Percentiles rank a stretch among this genome's conserved stretches.
Evolutionary conservation across 2,797 vertebrate species (phyloP).

Genomic region (Dryobates pubescens): DNA sequence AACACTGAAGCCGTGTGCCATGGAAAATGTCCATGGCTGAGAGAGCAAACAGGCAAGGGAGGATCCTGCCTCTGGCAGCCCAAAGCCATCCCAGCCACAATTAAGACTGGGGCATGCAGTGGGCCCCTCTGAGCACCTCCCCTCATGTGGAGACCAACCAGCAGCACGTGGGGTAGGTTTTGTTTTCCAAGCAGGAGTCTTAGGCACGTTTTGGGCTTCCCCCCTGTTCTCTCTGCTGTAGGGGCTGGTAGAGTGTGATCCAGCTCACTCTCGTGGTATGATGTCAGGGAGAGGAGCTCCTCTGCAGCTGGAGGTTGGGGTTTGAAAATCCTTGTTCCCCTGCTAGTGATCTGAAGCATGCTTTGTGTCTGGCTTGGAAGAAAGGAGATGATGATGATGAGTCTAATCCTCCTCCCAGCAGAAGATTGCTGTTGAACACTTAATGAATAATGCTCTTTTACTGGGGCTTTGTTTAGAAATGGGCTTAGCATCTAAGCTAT

Average conservation of each 20-base stretch:
- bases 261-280: accelerated
- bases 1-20: accelerated
- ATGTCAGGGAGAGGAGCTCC: background rate
- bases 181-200: background rate
- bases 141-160: too few relatives aligned
- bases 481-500: background rate
- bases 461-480: slow-evolving; percentile 26
- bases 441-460: slow-evolving; percentile 21
- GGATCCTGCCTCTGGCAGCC: background rate
- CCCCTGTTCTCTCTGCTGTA: background rate
- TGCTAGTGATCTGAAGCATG: accelerated
- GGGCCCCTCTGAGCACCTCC: background rate
- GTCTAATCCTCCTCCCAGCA: background rate
- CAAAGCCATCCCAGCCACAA: background rate
- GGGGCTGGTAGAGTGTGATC: accelerated
- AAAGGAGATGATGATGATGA: background rate
- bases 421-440: background rate
- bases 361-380: background rate
- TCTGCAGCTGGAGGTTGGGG: background rate
- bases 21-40: background rate
- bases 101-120: background rate
- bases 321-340: background rate
- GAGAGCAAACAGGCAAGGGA: background rate
- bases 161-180: background rate
- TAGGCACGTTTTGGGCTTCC: background rate